Evolutionary conservation across 2,113 vertebrate species (phyloP), one percentile per base, ranked within the genome.

Genomic region (Brevimyrus niger): DNA sequence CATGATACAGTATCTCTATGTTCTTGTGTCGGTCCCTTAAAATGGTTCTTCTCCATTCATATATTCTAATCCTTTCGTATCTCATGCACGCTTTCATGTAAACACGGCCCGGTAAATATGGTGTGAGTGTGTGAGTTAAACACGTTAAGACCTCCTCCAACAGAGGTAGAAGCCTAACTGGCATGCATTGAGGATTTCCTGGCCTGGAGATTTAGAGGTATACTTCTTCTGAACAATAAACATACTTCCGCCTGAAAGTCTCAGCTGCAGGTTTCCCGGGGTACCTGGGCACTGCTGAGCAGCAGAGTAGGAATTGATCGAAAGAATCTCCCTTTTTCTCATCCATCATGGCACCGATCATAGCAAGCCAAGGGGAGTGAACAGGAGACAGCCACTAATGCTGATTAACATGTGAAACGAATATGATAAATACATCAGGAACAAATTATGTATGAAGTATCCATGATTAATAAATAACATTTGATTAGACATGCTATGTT

Each of bases 401-500:
- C n/a, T 87, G 50, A 87, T 53, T 87, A 53, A 87, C 42, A 87
- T 55, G 48, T 87, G 50, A 38, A 87, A 55, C 17, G 17, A 87
- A 53, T 38, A 31, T 35, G 85, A 86, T 86, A 27, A 86, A 86
- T 86, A 35, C 27, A 13, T 38, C 44, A 55, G 46, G 9, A 55
- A 38, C n/a, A 8, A 86, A 53, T 87, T 87, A 87, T 87, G 47
- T 42, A 53, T 87, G 35, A 87, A 87, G 55, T 53, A 53, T 87
- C 27, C 9, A 38, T 55, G 48, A 55, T 55, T 87, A 87, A 87
- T 87, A 53, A 55, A 53, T 35, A 13, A 51, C 27, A 17, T 86
- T 86, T 48, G 84, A 86, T 86, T 86, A 86, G 23, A 86, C 84
- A 86, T 23, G 85, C 85, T 51, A 47, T 51, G 85, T 86, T 86